phyloP scores from a whole-genome alignment of 2,888 invertebrate genomes.

The Andrena chrysosceles region DNA sequence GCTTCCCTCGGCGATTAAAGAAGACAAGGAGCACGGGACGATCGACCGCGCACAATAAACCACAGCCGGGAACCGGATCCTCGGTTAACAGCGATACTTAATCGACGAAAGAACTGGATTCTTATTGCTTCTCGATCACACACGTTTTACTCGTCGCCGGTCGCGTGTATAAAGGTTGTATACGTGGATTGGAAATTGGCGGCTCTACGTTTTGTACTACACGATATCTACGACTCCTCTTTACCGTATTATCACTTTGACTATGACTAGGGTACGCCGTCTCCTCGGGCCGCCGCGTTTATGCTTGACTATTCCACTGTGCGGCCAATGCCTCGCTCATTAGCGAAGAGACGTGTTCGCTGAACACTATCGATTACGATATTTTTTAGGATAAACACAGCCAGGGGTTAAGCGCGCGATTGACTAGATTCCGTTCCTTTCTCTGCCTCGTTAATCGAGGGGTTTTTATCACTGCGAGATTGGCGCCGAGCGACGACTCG shows the following conservation, averaged over 20 bases:
- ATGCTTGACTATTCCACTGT: conserved; percentile 13
- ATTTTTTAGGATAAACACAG: conserved; percentile 72
- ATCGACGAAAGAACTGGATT: conserved; percentile 1
- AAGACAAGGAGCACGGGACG: conserved; percentile 3
- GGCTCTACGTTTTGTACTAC: conserved; percentile 34
- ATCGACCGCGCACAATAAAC: conserved; percentile 24
- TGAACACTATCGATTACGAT: conserved; percentile 80
- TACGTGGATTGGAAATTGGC: conserved; percentile 2
- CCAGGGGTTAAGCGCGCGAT: conserved; percentile 69
- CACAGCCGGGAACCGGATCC: conserved; percentile 42
- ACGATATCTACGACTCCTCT: not conserved
- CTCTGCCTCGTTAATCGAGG: not conserved
- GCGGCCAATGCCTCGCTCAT: not conserved
- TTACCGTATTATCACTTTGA: conserved; percentile 27
- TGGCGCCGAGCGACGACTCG: conserved; percentile 23
- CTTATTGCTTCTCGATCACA: conserved; percentile 69
- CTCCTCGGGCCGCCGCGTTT: not conserved
- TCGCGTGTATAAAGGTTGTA: not conserved
- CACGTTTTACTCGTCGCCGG: conserved; percentile 5
- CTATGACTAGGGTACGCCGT: conserved; percentile 44
- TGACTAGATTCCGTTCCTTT: conserved; percentile 37
- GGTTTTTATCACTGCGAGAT: conserved; percentile 42
- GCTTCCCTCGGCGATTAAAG: conserved; percentile 7
- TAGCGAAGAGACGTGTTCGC: conserved; percentile 40
- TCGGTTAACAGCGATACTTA: conserved; percentile 3